Conservation (phyloP, 2,888 invertebrate genomes). For the Smittia sp. region DNA sequence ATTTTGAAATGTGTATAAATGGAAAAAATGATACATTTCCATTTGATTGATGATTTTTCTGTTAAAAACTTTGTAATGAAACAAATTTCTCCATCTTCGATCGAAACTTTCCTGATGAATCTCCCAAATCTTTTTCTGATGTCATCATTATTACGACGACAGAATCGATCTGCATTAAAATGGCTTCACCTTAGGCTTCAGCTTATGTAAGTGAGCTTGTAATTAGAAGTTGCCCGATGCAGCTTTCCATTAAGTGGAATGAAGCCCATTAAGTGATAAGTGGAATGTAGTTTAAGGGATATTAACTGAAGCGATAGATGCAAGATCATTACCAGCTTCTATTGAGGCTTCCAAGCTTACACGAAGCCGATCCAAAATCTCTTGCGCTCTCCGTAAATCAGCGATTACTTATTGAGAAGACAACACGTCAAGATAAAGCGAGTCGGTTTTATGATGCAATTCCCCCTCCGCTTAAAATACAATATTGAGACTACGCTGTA, state of each 20-base stretch:
- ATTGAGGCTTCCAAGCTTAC: too few species aligned
- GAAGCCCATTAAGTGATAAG: too few species aligned
- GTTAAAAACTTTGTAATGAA: slow-evolving; percentile 10
- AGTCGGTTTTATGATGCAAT: not conserved
- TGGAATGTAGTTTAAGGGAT: too few species aligned
- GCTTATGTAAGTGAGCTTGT: too few species aligned
- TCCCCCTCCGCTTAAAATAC: not conserved
- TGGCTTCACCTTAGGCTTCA: too few species aligned
- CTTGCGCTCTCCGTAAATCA: not conserved
- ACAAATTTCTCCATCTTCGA: slow-evolving; percentile 1
- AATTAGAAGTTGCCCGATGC: too few species aligned
- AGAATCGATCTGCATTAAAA: not conserved
- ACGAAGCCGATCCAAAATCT: too few species aligned
- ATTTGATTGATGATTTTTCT: slow-evolving; percentile 26
- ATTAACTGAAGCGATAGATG: too few species aligned
- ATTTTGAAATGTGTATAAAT: slow-evolving; percentile 9
- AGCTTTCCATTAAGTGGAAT: too few species aligned
- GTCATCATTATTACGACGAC: too few species aligned
- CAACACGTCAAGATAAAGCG: not conserved
- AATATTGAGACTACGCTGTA: not conserved
- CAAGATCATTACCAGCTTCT: too few species aligned
- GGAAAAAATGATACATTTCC: slow-evolving; percentile 35
- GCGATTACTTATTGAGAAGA: not conserved
- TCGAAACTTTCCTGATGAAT: not conserved
- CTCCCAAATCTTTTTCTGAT: too few species aligned